Base-by-base conservation (phyloP, 1,140 invertebrate genomes). In the Pogonomyrmex californicus region DNA sequence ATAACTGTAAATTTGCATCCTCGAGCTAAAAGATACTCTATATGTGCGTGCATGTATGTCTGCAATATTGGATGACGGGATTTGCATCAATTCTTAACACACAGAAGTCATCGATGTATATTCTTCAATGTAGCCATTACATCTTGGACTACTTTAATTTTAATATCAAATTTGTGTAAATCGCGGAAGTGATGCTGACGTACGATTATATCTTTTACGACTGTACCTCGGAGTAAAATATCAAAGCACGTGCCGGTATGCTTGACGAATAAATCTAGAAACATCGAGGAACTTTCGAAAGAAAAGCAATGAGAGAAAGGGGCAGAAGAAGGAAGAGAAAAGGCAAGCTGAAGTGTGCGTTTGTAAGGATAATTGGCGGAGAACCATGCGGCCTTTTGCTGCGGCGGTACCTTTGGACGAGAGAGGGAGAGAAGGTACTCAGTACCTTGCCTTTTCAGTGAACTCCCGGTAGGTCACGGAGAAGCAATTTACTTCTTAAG, bases 191-290 rank as follows among this genome's bases (percentile, higher is more conserved):
- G 10, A 17, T 4, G 41, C 17, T 17, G 1, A 17, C 10, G 5
- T 51, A 70, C 65, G 89, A 23, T 85, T 87, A 87, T 83, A 85
- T 81, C 88, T 89, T 78, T 86, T 83, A 82, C 78, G 87, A 54
- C 6, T 33, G 33, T 44, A n/a, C 54, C 63, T 76, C 38, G 30
- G 1, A 9, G 2, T 44, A 60, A 23, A 75, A 49, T 81, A 77
- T 47, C 63, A 56, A 85, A 86, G 83, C 91, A 90, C 91, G 91
- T 87, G 91, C 88, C 85, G 85, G 17, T 65, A 65, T 65, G 54
- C 75, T 93, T 92, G 92, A 93, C 92, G 90, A 94, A 94, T 94
- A 94, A 93, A 94, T 94, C 91, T 91, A 87, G 75, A 75, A 81
- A 75, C 60, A 81, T 14, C 23, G 23, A 44, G 78, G 66, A 86